Percentiles rank a stretch among this genome's conserved stretches.
phyloP scores from a whole-genome alignment of 2,113 vertebrate species.

The Cranoglanis bouderius region DNA sequence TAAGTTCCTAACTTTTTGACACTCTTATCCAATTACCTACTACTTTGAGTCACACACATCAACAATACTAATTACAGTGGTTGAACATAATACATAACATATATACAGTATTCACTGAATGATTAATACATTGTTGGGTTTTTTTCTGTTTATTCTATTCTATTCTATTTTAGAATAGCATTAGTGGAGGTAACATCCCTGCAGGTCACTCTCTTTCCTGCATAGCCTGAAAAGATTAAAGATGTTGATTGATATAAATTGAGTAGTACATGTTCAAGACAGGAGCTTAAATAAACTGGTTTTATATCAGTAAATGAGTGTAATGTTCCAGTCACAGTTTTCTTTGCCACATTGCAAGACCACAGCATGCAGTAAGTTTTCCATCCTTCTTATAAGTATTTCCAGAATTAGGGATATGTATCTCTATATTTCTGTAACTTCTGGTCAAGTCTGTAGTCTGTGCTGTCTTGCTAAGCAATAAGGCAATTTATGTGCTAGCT shows the following conservation, averaged over 20 bases:
- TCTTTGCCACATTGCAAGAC: background rate
- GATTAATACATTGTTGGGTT: background rate
- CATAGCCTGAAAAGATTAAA: background rate
- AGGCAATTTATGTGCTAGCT: background rate
- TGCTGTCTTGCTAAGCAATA: background rate
- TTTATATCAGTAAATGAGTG: no score
- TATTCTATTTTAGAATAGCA: background rate
- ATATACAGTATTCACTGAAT: background rate
- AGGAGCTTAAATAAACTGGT: background rate
- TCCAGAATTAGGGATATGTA: background rate
- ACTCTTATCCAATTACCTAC: background rate
- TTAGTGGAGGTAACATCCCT: background rate
- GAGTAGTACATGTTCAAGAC: background rate
- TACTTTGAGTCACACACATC: background rate
- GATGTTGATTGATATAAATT: background rate
- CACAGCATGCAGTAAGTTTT: background rate
- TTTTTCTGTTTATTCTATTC: background rate
- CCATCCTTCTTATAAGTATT: background rate
- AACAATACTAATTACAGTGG: background rate
- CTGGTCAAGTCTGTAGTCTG: background rate
- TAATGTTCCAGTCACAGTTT: background rate
- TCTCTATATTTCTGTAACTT: background rate
- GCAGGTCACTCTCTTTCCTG: background rate
- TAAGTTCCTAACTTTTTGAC: no score
- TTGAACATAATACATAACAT: background rate